phyloP scores from a whole-genome alignment of 2,888 invertebrate species.

The Diplazon laetatorius region DNA sequence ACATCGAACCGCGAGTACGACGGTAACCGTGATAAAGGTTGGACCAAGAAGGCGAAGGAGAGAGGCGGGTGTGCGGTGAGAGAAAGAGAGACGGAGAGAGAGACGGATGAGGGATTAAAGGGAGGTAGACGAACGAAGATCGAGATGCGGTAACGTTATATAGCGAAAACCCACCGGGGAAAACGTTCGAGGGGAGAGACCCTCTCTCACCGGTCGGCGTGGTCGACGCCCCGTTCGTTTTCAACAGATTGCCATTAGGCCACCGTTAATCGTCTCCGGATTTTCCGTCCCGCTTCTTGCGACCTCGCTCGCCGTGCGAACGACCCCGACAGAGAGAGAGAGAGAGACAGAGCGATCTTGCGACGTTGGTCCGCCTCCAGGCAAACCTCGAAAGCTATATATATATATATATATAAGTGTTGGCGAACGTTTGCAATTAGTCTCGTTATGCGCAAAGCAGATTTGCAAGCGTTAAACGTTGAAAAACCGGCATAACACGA shows the following conservation, averaged over 20 bases:
- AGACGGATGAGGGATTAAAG: not conserved
- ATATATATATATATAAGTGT: too few species aligned
- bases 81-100: not conserved
- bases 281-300: slow-evolving; percentile 39
- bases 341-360: slow-evolving; percentile 8
- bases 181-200: not conserved
- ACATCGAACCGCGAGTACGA: too few species aligned
- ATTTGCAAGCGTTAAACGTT: slow-evolving; percentile 56
- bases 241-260: slow-evolving; percentile 64
- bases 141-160: slow-evolving; percentile 23
- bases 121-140: slow-evolving; percentile 24
- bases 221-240: slow-evolving; percentile 59
- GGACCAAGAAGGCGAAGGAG: too few species aligned
- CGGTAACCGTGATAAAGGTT: too few species aligned
- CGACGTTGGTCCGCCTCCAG: slow-evolving; percentile 49
- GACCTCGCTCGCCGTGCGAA: slow-evolving; percentile 34
- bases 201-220: too few species aligned
- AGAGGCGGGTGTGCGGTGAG: too few species aligned
- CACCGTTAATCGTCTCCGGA: slow-evolving; percentile 66
- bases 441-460: slow-evolving; percentile 61
- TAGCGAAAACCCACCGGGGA: not conserved
- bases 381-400: slow-evolving; percentile 29
- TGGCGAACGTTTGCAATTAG: slow-evolving; percentile 56
- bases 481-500: slow-evolving; percentile 12
- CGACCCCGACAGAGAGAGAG: not conserved